These are phyloP conservation scores for Tokudaia tokunoshimensis DNA, from an alignment of 2,797 vertebrate genomes.

Conservation along the genomic window DNA sequence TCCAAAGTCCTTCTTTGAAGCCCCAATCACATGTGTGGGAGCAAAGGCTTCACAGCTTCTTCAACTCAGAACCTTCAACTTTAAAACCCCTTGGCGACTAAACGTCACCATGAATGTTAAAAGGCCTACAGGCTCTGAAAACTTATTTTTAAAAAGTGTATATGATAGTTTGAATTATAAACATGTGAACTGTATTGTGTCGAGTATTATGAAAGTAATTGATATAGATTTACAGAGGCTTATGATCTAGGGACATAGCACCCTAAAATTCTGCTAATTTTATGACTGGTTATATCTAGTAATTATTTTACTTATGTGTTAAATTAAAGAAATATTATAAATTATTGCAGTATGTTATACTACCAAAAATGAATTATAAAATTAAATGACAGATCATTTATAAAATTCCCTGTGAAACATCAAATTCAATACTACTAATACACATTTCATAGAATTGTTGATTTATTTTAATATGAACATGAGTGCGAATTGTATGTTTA, in stretches of 20 bases:
- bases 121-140: neutral
- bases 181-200: neutral
- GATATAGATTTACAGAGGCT: neutral
- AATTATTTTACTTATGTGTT: neutral
- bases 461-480: conserved; percentile 4
- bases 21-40: too few relatives aligned
- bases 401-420: neutral
- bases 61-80: neutral
- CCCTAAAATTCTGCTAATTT: neutral
- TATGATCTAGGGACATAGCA: neutral
- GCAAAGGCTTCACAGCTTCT: fast-evolving
- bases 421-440: neutral
- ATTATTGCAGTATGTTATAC: neutral
- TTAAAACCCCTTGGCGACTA: neutral
- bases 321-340: conserved; percentile 18
- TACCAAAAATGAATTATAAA: neutral
- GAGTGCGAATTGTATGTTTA: neutral
- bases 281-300: neutral
- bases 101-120: neutral
- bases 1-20: too few relatives aligned
- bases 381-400: neutral
- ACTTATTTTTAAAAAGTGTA: neutral
- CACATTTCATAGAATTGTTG: neutral
- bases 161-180: neutral
- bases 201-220: neutral